Evolutionary conservation across 2,888 invertebrate species (phyloP).

Genomic region (Ophion slaviceki): DNA sequence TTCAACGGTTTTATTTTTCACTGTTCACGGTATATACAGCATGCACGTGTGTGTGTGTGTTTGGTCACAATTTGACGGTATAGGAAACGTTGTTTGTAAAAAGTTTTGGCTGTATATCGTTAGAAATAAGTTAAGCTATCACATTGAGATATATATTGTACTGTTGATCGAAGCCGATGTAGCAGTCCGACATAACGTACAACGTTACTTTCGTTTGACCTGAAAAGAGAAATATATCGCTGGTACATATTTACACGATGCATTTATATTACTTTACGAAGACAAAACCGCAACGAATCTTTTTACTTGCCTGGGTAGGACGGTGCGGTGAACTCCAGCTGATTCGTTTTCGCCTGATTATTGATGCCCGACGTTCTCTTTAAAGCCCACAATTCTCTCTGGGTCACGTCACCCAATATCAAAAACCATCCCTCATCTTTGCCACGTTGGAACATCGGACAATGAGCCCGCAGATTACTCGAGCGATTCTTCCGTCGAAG

Average conservation of each 20-base stretch:
- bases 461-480: slow-evolving; percentile 87
- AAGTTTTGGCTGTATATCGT: slow-evolving; percentile 31
- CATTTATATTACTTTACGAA: neutral
- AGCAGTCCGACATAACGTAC: slow-evolving; percentile 96
- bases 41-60: slow-evolving; percentile 10
- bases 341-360: slow-evolving; percentile 84
- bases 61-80: neutral
- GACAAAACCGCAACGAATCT: neutral
- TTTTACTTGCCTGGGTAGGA: slow-evolving; percentile 83
- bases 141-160: slow-evolving; percentile 85
- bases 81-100: slow-evolving; percentile 44
- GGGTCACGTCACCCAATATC: slow-evolving; percentile 90
- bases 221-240: slow-evolving; percentile 78
- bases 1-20: slow-evolving; percentile 51
- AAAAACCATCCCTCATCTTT: slow-evolving; percentile 99
- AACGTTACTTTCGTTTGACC: slow-evolving; percentile 92
- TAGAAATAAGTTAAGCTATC: slow-evolving; percentile 64
- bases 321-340: slow-evolving; percentile 88
- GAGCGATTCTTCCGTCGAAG: slow-evolving; percentile 85
- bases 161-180: slow-evolving; percentile 97
- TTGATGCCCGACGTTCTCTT: slow-evolving; percentile 88
- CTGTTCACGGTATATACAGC: slow-evolving; percentile 62
- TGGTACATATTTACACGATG: neutral
- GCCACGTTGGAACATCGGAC: slow-evolving; percentile 94
- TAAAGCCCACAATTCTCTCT: slow-evolving; percentile 91